Percentiles rank a stretch among this genome's conserved stretches.
Conservation (phyloP, 2,797 vertebrate genomes). For the Odontamblyopus rebecca region DNA sequence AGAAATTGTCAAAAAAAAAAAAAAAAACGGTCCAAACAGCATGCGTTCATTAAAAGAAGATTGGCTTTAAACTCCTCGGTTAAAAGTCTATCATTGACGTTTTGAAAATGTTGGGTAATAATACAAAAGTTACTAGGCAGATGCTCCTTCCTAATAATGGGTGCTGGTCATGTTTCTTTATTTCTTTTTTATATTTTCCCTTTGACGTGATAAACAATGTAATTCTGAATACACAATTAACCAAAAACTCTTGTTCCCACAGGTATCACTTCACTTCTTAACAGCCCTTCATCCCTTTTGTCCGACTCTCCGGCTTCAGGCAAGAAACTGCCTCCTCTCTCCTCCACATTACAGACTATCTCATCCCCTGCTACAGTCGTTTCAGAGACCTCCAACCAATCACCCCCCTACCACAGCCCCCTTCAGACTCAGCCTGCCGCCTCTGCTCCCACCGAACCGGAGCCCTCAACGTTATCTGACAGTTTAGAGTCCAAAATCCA, state of each 20-base stretch:
- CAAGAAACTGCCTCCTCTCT: constrained; percentile 45
- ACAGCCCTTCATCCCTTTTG: constrained; percentile 78
- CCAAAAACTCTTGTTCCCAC: constrained; percentile 19
- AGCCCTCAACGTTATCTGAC: constrained; percentile 34
- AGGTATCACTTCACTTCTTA: constrained; percentile 87
- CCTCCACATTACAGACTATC: constrained; percentile 36
- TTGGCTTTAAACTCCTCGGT: too few species aligned
- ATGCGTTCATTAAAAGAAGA: too few species aligned
- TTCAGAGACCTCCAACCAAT: constrained; percentile 45
- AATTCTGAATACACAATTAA: not conserved
- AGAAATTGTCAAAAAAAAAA: too few species aligned
- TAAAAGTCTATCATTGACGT: too few species aligned
- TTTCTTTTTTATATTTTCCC: too few species aligned
- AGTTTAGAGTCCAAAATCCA: constrained; percentile 96
- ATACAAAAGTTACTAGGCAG: too few species aligned
- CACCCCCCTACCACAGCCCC: constrained; percentile 61
- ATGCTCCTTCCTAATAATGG: not conserved
- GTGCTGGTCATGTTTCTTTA: not conserved
- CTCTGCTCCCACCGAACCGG: constrained; percentile 61
- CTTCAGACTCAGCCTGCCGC: constrained; percentile 25
- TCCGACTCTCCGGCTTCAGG: constrained; percentile 47
- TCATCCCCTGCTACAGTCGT: constrained; percentile 36
- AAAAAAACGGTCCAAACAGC: too few species aligned
- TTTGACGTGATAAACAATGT: not conserved
- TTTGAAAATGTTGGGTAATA: too few species aligned